These are phyloP conservation scores for Cynocephalus volans DNA, from an alignment of 2,113 vertebrate genomes.

Conservation along the genomic window DNA sequence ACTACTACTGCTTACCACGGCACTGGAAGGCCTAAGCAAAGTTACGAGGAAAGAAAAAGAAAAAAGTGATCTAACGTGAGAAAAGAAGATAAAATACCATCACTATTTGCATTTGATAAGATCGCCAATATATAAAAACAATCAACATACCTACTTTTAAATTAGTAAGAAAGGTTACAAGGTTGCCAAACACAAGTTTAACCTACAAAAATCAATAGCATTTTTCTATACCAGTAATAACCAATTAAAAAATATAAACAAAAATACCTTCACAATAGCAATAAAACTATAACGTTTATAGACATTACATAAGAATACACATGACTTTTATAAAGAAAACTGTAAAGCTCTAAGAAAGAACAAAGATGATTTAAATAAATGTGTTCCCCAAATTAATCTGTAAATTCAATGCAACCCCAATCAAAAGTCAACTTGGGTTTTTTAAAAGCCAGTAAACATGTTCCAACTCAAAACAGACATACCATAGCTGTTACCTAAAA, in stretches of 20 bases:
- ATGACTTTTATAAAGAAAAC: background rate
- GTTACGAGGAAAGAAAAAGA: background rate
- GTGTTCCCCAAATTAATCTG: background rate
- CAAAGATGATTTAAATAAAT: background rate
- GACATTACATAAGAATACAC: background rate
- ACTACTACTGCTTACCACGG: background rate
- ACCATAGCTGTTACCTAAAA: background rate
- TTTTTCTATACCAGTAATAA: conserved; percentile 35
- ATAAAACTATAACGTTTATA: background rate
- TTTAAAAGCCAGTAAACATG: background rate
- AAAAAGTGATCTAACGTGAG: background rate
- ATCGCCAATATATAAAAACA: background rate
- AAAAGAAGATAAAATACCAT: background rate
- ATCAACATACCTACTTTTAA: background rate
- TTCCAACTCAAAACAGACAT: background rate
- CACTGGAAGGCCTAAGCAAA: background rate
- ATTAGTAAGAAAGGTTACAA: background rate
- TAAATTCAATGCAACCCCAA: background rate
- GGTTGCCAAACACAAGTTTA: background rate
- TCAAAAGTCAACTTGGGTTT: background rate
- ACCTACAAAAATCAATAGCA: background rate
- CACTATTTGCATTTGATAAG: background rate
- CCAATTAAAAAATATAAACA: background rate
- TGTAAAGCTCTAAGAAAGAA: background rate
- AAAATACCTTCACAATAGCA: background rate